These are phyloP conservation scores for Chrysoperla carnea DNA, from an alignment of 1,140 invertebrate species.

Conservation along the genomic window DNA sequence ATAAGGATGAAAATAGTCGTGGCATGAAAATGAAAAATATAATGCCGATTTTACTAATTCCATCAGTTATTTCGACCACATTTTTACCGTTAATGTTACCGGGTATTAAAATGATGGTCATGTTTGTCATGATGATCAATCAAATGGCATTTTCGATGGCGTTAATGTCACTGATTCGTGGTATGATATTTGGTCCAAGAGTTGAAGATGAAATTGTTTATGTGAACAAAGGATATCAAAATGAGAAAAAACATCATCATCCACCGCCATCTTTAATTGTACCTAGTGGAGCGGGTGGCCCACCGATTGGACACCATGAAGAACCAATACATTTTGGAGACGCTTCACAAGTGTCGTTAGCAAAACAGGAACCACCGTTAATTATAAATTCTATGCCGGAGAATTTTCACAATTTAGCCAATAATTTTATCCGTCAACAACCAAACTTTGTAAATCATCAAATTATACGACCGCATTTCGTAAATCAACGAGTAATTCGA, in stretches of 20 bases:
- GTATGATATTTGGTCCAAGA: slow-evolving; percentile 17
- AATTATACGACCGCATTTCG: no score
- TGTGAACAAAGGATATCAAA: slow-evolving; percentile 19
- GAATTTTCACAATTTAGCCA: no score
- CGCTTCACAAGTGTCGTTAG: no score
- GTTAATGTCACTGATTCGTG: slow-evolving; percentile 14
- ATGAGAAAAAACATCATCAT: slow-evolving; percentile 1
- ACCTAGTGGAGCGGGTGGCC: background rate
- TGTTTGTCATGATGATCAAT: slow-evolving; percentile 17
- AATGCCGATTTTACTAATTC: slow-evolving; percentile 14
- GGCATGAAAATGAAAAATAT: slow-evolving; percentile 6
- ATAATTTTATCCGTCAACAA: no score
- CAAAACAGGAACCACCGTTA: no score
- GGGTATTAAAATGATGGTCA: slow-evolving; percentile 16
- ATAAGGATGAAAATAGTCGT: background rate
- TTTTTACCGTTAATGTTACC: slow-evolving; percentile 19
- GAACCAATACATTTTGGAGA: background rate
- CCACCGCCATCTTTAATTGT: no score
- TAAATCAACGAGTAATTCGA: no score
- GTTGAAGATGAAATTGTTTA: slow-evolving; percentile 18
- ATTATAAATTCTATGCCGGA: no score
- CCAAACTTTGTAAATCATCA: no score
- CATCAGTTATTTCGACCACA: slow-evolving; percentile 16
- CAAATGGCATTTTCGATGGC: slow-evolving; percentile 18
- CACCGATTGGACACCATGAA: background rate